These are phyloP conservation scores for Salarias fasciatus DNA, from an alignment of 2,797 vertebrate genomes.

Conservation along the genomic window DNA sequence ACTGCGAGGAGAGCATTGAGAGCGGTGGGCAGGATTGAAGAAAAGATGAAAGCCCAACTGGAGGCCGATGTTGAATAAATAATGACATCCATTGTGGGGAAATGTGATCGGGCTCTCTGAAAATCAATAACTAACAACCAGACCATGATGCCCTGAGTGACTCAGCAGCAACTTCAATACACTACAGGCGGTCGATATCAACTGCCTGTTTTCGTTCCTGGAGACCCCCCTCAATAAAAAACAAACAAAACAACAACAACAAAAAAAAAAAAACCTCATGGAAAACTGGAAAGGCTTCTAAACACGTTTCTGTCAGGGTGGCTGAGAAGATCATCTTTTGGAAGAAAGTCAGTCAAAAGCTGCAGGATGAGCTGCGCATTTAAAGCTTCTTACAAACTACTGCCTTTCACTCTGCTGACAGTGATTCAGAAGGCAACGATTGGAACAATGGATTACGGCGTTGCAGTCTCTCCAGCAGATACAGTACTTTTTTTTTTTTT, in stretches of 20 bases:
- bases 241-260: too few relatives aligned
- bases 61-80: conserved; percentile 78
- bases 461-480: conserved; percentile 24
- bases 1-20: conserved; percentile 46
- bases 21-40: conserved; percentile 51
- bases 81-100: conserved; percentile 76
- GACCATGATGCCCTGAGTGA: conserved; percentile 73
- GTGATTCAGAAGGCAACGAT: conserved; percentile 36
- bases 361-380: conserved; percentile 35
- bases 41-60: conserved; percentile 68
- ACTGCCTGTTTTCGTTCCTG: conserved; percentile 55
- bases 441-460: conserved; percentile 48
- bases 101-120: conserved; percentile 76
- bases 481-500: conserved; percentile 30
- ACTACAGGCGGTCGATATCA: conserved; percentile 64
- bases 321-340: conserved; percentile 33
- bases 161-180: conserved; percentile 76
- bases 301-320: conserved; percentile 35
- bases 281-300: conserved; percentile 45
- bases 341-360: conserved; percentile 47
- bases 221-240: conserved; percentile 24
- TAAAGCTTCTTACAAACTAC: conserved; percentile 40
- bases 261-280: conserved; percentile 32
- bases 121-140: conserved; percentile 80
- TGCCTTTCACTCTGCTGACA: conserved; percentile 34